A percentile compares a stretch with the other conserved stretches of the same genome.
These are phyloP conservation scores for Busseola fusca DNA, from an alignment of 2,888 invertebrate species.

Conservation along the genomic window DNA sequence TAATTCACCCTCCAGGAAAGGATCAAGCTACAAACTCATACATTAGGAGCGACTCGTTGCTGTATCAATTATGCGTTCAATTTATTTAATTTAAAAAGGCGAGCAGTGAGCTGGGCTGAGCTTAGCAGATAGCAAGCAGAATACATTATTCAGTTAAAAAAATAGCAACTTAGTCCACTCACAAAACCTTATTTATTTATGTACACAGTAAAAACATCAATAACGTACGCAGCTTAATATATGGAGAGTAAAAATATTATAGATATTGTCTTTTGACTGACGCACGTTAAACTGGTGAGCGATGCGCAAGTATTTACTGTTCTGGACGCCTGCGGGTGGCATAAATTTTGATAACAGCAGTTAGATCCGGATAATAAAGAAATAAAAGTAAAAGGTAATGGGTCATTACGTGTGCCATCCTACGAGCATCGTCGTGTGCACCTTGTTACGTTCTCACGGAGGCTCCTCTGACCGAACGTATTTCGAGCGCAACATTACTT, in stretches of 20 bases:
- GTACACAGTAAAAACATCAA: slow-evolving; percentile 51
- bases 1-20: slow-evolving; percentile 31
- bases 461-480: slow-evolving; percentile 71
- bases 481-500: slow-evolving; percentile 75
- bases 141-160: slow-evolving; percentile 23
- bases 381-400: slow-evolving; percentile 78
- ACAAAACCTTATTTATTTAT: slow-evolving; percentile 49
- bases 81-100: slow-evolving; percentile 31
- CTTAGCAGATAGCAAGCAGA: slow-evolving; percentile 16
- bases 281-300: slow-evolving; percentile 69
- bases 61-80: slow-evolving; percentile 44
- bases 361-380: slow-evolving; percentile 76
- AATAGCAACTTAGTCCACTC: slow-evolving; percentile 11
- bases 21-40: slow-evolving; percentile 33
- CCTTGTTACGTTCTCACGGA: slow-evolving; percentile 82
- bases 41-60: slow-evolving; percentile 28
- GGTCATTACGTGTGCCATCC: slow-evolving; percentile 76
- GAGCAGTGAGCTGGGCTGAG: slow-evolving; percentile 6
- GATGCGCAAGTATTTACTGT: slow-evolving; percentile 70
- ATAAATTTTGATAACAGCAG: slow-evolving; percentile 78
- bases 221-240: slow-evolving; percentile 66
- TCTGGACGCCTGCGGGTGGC: slow-evolving; percentile 73
- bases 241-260: slow-evolving; percentile 70
- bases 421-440: slow-evolving; percentile 71
- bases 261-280: slow-evolving; percentile 73